Percentiles rank a stretch among this genome's conserved stretches.
These are phyloP conservation scores for Cephus cinctus DNA, from an alignment of 1,140 invertebrate genomes.

Conservation along the genomic window DNA sequence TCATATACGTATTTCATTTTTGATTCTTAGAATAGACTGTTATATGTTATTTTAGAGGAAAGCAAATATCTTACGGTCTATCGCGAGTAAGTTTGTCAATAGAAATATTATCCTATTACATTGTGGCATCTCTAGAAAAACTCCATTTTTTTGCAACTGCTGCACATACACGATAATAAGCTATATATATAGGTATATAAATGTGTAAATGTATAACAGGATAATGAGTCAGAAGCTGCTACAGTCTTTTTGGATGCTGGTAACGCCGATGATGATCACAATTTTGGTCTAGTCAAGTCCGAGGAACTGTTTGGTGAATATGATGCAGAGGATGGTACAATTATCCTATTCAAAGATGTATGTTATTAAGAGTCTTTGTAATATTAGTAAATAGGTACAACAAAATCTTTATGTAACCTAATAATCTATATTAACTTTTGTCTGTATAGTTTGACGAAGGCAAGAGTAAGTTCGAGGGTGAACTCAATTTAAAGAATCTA, in stretches of 20 bases:
- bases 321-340: slow-evolving; percentile 69
- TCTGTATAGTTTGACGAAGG: slow-evolving; percentile 87
- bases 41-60: no score
- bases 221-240: slow-evolving; percentile 73
- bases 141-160: no score
- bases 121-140: no score
- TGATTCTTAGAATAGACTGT: no score
- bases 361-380: slow-evolving; percentile 20
- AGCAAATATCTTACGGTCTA: no score
- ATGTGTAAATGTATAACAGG: slow-evolving; percentile 56
- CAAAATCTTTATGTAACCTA: slow-evolving; percentile 4
- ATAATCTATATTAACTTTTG: slow-evolving; percentile 10
- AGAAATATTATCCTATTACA: no score
- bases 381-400: not conserved
- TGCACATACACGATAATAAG: no score
- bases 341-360: slow-evolving; percentile 91
- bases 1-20: no score
- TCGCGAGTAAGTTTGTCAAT: no score
- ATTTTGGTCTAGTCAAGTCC: slow-evolving; percentile 83
- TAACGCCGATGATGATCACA: slow-evolving; percentile 78
- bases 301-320: slow-evolving; percentile 76
- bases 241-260: slow-evolving; percentile 85
- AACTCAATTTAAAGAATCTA: slow-evolving; percentile 66
- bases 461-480: slow-evolving; percentile 75
- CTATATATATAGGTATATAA: no score